These are phyloP conservation scores for Pterostichus niger DNA, from an alignment of 2,888 invertebrate genomes.

Conservation along the genomic window DNA sequence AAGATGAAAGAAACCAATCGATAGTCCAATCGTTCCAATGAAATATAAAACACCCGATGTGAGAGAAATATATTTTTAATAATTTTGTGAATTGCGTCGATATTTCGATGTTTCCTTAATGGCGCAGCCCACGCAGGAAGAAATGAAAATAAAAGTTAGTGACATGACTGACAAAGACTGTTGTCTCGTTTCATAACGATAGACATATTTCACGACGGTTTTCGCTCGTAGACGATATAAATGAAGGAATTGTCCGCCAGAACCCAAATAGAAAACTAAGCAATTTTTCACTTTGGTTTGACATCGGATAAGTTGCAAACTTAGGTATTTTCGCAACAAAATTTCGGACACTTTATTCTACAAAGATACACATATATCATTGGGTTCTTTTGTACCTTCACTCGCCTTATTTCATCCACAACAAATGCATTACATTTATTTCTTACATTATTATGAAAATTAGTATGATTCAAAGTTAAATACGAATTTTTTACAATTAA, in stretches of 20 bases:
- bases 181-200: constrained; percentile 47
- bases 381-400: constrained; percentile 3
- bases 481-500: too few species aligned
- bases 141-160: constrained; percentile 44
- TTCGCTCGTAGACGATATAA: constrained; percentile 39
- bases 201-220: constrained; percentile 41
- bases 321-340: constrained; percentile 29
- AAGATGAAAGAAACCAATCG: constrained; percentile 18
- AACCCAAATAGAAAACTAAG: constrained; percentile 34
- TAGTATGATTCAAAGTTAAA: too few species aligned
- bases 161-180: constrained; percentile 46
- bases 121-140: constrained; percentile 3
- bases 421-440: too few species aligned
- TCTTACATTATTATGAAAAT: too few species aligned
- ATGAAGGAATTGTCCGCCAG: constrained; percentile 46
- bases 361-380: constrained; percentile 40
- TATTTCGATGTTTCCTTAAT: constrained; percentile 45
- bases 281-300: constrained; percentile 50
- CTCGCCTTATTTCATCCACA: not conserved
- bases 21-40: not conserved
- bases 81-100: constrained; percentile 26
- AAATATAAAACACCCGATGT: constrained; percentile 23
- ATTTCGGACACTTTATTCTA: constrained; percentile 44
- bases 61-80: constrained; percentile 37
- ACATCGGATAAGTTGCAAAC: constrained; percentile 44